Evolutionary conservation across 2,797 vertebrate species (phyloP).

Genomic region (Linurgus olivaceus): DNA sequence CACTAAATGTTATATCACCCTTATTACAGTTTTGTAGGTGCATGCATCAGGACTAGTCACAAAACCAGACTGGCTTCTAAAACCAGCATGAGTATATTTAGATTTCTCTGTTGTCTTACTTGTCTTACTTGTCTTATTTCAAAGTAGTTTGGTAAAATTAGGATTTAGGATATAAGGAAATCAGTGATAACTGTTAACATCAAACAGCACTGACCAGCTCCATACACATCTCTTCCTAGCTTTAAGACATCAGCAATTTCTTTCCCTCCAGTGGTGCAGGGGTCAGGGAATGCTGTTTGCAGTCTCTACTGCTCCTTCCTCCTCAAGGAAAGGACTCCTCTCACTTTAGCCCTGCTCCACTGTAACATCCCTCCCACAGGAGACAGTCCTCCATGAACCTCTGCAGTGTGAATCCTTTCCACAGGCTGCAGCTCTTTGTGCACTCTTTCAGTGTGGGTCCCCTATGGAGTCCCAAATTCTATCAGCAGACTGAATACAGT

Average conservation of each 20-base stretch:
- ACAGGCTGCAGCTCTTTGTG: background rate
- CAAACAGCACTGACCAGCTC: background rate
- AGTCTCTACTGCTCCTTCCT: background rate
- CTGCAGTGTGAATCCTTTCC: background rate
- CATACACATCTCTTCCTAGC: background rate
- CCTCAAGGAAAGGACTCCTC: background rate
- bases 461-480: rapidly evolving
- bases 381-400: background rate
- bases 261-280: background rate
- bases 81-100: background rate
- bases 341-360: background rate
- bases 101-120: background rate
- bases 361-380: rapidly evolving
- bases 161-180: background rate
- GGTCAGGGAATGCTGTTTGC: background rate
- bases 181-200: background rate
- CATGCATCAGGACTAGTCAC: background rate
- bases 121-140: background rate
- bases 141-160: background rate
- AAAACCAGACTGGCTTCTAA: background rate
- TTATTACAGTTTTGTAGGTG: background rate
- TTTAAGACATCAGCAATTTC: background rate
- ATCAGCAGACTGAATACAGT: background rate
- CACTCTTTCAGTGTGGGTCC: background rate
- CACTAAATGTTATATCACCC: background rate